phyloP scores from a whole-genome alignment of 2,113 vertebrate genomes.

The Saguinus midas region DNA sequence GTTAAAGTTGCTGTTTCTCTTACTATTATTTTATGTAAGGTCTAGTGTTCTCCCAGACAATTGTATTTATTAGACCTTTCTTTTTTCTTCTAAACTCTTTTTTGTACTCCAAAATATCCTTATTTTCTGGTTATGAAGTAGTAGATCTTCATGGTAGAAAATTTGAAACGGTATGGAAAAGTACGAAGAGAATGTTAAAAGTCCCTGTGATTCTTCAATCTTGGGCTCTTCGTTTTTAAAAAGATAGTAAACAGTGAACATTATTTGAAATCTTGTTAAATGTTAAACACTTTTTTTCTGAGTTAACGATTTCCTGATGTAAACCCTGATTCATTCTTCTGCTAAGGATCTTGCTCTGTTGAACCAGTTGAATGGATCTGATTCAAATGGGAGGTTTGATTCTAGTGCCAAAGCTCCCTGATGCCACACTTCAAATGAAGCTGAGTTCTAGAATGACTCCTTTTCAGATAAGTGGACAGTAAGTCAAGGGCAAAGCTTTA shows the following conservation, averaged over 20 bases:
- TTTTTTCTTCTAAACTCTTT: neutral
- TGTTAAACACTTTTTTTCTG: neutral
- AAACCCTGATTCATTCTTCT: neutral
- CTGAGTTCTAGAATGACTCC: neutral
- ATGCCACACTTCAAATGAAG: neutral
- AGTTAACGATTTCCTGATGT: neutral
- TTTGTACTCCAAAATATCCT: neutral
- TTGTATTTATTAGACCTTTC: conserved; percentile 4
- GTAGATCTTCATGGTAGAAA: neutral
- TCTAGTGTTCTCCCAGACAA: neutral
- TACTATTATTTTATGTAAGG: conserved; percentile 24
- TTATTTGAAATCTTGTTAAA: conserved; percentile 46
- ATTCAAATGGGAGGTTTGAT: too few relatives aligned
- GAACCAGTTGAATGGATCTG: too few relatives aligned
- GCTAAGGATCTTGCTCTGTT: neutral
- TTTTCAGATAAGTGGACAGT: neutral
- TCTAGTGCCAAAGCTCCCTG: neutral
- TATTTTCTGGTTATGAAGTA: neutral
- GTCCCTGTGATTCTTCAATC: neutral
- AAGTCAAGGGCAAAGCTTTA: neutral
- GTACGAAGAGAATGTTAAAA: neutral
- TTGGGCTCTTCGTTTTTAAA: neutral
- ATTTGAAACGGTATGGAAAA: neutral
- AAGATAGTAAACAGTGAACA: neutral
- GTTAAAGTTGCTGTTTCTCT: conserved; percentile 34